phyloP scores from a whole-genome alignment of 53 echinoderm and acorn worm species.

The Hippasteria phrygiana region DNA sequence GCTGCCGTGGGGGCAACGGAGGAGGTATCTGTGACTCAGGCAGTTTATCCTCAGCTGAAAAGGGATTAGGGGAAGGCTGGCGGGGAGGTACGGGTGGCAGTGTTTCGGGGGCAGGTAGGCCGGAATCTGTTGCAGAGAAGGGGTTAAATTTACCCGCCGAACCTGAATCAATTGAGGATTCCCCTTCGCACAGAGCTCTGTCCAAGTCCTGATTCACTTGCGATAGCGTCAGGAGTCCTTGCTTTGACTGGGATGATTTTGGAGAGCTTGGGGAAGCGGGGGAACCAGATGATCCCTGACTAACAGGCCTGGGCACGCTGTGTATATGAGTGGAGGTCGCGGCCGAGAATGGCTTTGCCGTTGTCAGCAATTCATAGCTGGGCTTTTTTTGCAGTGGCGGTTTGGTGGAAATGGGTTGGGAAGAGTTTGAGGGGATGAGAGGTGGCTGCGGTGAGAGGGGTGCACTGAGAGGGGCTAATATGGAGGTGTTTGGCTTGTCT shows the following conservation, averaged over 20 bases:
- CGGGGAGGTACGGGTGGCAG: constrained; percentile 74
- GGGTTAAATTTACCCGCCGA: constrained; percentile 52
- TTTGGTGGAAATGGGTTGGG: constrained; percentile 30
- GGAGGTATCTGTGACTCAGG: constrained; percentile 7
- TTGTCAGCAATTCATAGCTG: constrained; percentile 72
- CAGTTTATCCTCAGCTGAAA: constrained; percentile 24
- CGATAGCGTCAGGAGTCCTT: constrained; percentile 62
- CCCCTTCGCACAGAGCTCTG: constrained; percentile 39
- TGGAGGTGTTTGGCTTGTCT: constrained; percentile 70
- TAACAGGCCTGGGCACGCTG: constrained; percentile 80
- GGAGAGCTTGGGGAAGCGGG: constrained; percentile 20
- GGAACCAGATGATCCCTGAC: constrained; percentile 37
- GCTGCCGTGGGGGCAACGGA: constrained; percentile 66
- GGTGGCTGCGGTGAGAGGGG: constrained; percentile 56
- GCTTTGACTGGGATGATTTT: constrained; percentile 17
- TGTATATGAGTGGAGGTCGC: constrained; percentile 69
- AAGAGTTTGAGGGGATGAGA: not conserved
- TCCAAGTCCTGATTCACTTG: constrained; percentile 80
- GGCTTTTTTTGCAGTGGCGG: constrained; percentile 56
- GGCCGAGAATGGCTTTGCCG: constrained; percentile 83
- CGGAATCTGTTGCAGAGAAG: constrained; percentile 52
- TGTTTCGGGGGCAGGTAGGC: not conserved
- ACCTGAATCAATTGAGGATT: not conserved
- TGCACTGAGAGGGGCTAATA: constrained; percentile 60
- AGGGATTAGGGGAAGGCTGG: constrained; percentile 57